phyloP scores from a whole-genome alignment of 2,113 vertebrate species.

The Dicentrarchus labrax region DNA sequence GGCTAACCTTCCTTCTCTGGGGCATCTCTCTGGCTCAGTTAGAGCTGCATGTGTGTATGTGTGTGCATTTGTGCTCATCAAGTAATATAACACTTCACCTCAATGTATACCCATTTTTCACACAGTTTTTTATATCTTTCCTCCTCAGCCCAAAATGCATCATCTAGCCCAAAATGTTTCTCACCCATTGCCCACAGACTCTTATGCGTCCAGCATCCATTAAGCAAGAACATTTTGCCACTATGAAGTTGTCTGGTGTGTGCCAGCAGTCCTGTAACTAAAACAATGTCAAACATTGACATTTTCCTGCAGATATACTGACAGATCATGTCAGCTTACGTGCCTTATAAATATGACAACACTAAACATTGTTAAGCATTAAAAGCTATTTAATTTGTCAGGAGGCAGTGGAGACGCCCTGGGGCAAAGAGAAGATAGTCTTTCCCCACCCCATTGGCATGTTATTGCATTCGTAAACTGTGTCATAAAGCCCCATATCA shows the following conservation, averaged over 20 bases:
- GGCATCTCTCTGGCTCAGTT: constrained; percentile 59
- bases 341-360: constrained; percentile 17
- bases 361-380: constrained; percentile 16
- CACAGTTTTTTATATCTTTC: neutral
- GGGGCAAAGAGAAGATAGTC: constrained; percentile 37
- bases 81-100: constrained; percentile 48
- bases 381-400: constrained; percentile 44
- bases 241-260: neutral
- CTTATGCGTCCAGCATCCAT: neutral
- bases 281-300: neutral
- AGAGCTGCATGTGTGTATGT: constrained; percentile 29
- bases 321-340: constrained; percentile 2
- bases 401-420: constrained; percentile 16
- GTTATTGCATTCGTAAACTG: constrained; percentile 43
- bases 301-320: constrained; percentile 12
- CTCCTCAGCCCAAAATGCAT: neutral
- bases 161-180: constrained; percentile 1
- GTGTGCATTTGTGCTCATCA: constrained; percentile 45
- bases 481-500: constrained; percentile 8
- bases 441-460: constrained; percentile 26
- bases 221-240: neutral
- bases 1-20: constrained; percentile 65
- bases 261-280: constrained; percentile 4
- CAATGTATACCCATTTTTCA: constrained; percentile 35
- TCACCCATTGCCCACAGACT: neutral